A percentile compares a stretch with the other conserved stretches of the same genome.
phyloP scores from a whole-genome alignment of 2,888 invertebrate species.

The Dryobotodes eremita region DNA sequence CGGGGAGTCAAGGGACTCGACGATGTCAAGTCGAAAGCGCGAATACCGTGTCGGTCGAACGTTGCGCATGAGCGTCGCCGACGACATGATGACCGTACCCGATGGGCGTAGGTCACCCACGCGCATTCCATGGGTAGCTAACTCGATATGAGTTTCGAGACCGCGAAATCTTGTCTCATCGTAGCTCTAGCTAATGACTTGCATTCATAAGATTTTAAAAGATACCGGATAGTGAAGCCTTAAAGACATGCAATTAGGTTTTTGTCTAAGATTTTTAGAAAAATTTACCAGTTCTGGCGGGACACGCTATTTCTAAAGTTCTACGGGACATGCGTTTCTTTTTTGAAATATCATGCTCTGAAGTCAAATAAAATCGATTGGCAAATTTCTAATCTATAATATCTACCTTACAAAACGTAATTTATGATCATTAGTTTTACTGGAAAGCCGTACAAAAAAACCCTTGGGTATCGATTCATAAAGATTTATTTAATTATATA shows the following conservation, averaged over 20 bases:
- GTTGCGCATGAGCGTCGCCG: conserved; percentile 39
- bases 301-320: conserved; percentile 76
- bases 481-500: conserved; percentile 49
- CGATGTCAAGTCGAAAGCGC: conserved; percentile 45
- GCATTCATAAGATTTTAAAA: conserved; percentile 63
- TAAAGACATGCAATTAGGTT: conserved; percentile 86
- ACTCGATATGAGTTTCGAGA: conserved; percentile 54
- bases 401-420: conserved; percentile 79
- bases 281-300: conserved; percentile 69
- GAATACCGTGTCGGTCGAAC: conserved; percentile 49
- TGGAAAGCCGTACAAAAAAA: conserved; percentile 80
- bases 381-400: conserved; percentile 77
- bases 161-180: conserved; percentile 47
- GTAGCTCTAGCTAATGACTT: conserved; percentile 59
- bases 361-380: conserved; percentile 75
- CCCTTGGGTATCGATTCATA: conserved; percentile 41
- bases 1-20: conserved; percentile 50
- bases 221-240: conserved; percentile 79
- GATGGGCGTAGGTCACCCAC: conserved; percentile 21
- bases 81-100: conserved; percentile 31
- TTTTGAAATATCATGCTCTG: conserved; percentile 83
- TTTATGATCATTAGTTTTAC: conserved; percentile 78
- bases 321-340: conserved; percentile 87
- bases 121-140: conserved; percentile 42
- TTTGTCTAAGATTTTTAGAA: conserved; percentile 71